phyloP scores from a whole-genome alignment of 2,113 vertebrate genomes.

The Lipophrys pholis region DNA sequence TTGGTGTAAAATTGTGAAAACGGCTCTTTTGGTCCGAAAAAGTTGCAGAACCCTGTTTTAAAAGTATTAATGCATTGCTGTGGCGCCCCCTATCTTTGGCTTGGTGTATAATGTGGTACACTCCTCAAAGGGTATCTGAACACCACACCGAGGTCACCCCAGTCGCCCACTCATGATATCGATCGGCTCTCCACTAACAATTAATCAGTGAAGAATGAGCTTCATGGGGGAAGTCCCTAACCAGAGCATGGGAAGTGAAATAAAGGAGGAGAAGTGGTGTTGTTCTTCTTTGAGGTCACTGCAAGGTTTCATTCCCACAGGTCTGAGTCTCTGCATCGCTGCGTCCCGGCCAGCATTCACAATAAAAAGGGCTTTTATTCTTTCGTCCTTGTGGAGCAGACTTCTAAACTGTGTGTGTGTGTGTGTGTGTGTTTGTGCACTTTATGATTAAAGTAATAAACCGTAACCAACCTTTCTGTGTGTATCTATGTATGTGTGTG shows the following conservation, averaged over 20 bases:
- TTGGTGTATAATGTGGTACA: no score
- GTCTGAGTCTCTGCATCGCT: slow-evolving; percentile 25
- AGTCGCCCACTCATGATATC: background rate
- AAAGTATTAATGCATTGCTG: no score
- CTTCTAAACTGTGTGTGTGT: slow-evolving; percentile 39
- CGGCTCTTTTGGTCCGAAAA: no score
- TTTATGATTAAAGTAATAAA: no score
- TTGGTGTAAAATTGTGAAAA: no score
- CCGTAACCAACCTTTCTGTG: no score
- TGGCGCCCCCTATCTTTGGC: no score
- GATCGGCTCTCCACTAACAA: slow-evolving; percentile 1
- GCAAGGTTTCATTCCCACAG: slow-evolving; percentile 50
- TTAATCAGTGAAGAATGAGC: background rate
- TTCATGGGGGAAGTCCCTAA: background rate
- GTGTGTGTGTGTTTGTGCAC: slow-evolving; percentile 3
- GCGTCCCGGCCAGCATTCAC: slow-evolving; percentile 38
- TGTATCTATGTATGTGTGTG: no score
- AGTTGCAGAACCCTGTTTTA: no score
- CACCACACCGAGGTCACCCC: background rate
- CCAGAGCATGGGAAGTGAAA: slow-evolving; percentile 12
- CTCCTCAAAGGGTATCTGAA: no score
- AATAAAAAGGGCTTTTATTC: slow-evolving; percentile 47
- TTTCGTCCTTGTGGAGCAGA: slow-evolving; percentile 61
- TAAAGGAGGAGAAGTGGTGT: slow-evolving; percentile 33
- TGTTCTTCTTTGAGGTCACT: slow-evolving; percentile 51